Base-by-base conservation (phyloP, 2,113 vertebrate species). In the Ophiodon elongatus region DNA sequence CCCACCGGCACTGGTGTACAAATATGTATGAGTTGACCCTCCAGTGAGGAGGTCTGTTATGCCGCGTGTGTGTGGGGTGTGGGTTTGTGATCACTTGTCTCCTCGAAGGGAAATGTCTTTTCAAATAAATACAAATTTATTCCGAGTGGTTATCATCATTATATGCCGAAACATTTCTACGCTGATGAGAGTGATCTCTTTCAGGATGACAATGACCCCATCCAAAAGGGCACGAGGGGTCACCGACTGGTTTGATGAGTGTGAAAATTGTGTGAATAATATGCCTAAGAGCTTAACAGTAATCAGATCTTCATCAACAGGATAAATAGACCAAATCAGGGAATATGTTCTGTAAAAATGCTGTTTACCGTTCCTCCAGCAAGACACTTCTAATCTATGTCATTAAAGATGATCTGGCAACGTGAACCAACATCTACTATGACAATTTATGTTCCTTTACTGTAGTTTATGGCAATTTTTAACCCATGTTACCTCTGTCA, bases 121-220 rank as follows among this genome's bases (percentile, higher is more conserved):
- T 4, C 14, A 65, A 80, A 80, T 66, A 23, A 59, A 66, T 17
- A 56, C 50, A 37, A 37, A 67, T 73, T 8, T 37, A 59, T 37
- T 67, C 62, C 10, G 21, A 67, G 37, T 45, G 25, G 57, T 65
- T 35, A 43, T 56, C 21, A 56, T 56, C 14, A 10, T 45, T 43
- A 9, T 27, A 5, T 4, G 19, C 11, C 31, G 47, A 64, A 23
- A 72, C 43, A 31, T 79, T 72, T 72, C 37, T 23, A 57, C 17
- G 10, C 29, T 47, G 60, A 80, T 59, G 62, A 59, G 62, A 73
- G 29, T 15, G 37, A 35, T 73, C 47, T 66, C 47, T 65, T 27
- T 43, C 68, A 47, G 62, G 50, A 15, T 35, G 8, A 47, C 21
- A 66, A 45, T 66, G 60, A 2, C 60, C 37, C 13, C 60, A 31